Base-by-base conservation (phyloP, 2,797 vertebrate genomes). In the Austrolebias charrua region DNA sequence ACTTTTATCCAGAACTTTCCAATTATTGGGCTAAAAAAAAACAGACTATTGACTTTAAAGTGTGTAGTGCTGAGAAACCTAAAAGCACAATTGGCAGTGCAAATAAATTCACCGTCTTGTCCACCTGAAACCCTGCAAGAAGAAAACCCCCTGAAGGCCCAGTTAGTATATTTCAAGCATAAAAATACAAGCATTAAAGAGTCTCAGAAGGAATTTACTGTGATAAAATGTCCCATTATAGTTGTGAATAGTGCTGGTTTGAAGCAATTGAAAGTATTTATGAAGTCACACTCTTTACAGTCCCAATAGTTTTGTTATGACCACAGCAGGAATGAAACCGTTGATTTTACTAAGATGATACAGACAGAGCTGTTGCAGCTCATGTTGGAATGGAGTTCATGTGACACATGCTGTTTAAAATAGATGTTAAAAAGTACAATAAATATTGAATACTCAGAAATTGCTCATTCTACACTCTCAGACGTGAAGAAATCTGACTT, bases 261-360 rank as follows among this genome's bases (percentile, higher is more conserved):
- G 62, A 71, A 69, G 46, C 47, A 63, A 38, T 55, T 2, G 1
- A 73, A 76, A 70, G 43, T 49, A 18, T 63, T 79, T 66, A 58
- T 53, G 29, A 55, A 63, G 16, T 16, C 5, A 8, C 3, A n/a
- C 6, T 47, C 19, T 48, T 11, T 54, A 31, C 8, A 38, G n/a
- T 42, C 24, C 44, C 43, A 38, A 24, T 60, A 49, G 48, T 45
- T 51, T 24, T 55, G 38, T 29, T 58, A 16, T 55, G 48, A 49
- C 49, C 48, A 18, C 55, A 4, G 10, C 10, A 40, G 53, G 19
- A 58, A 47, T 73, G 44, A 61, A 64, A 60, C 20, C 33, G 48
- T 58, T 19, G 40, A 24, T 51, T 57, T 58, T n/a, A 67, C 10
- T 40, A 53, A 53, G 38, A 14, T 56, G 13, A 33, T 44, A 19